Base-by-base conservation (phyloP, 2,888 invertebrate species). In the Crepidodera aurea region DNA sequence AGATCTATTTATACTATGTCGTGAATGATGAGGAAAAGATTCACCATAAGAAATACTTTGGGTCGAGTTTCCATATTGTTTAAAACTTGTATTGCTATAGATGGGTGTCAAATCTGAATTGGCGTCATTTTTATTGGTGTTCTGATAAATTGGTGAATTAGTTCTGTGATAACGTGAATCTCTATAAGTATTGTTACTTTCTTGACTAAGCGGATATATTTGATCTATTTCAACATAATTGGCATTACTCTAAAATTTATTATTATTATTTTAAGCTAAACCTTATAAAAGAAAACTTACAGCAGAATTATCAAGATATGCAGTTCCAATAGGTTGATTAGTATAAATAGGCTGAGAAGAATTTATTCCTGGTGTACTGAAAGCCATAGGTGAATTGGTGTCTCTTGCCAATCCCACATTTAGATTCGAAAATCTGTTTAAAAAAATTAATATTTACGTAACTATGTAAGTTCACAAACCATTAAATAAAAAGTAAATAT, bases 391-490 rank as follows among this genome's bases (percentile, higher is more conserved):
- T 39, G 80, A 78, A 66, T 51, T 68, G 50, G 54, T 71, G 34
- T 78, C 75, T 64, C 68, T 72, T 15, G 71, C 63, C 56, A 72
- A 81, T 59, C 83, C 82, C 61, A 89, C 86, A 5, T 89, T 88
- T 68, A 90, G 82, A 81, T 86, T 88, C 46, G 89, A 88, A 83
- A 90, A 90, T 78, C 90, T 90, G 79, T 29, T 70, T 64, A 44
- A 27, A 46, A 50, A 51, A 50, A 48, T 46, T n/a, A 39, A 39
- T 25, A 27, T n/a, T n/a, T n/a, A n/a, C n/a, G n/a, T n/a, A n/a
- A n/a, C n/a, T n/a, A n/a, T n/a, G n/a, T 12, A 16, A 6, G 10
- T 7, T 44, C n/a, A 44, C 4, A 44, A 2, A 16, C 44, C 6
- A 5, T 44, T 2, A 12, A 1, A 22, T 18, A 34, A 34, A n/a